Evolutionary conservation across 2,113 vertebrate genomes (phyloP).

Genomic region (Nannobrachium achirus): DNA sequence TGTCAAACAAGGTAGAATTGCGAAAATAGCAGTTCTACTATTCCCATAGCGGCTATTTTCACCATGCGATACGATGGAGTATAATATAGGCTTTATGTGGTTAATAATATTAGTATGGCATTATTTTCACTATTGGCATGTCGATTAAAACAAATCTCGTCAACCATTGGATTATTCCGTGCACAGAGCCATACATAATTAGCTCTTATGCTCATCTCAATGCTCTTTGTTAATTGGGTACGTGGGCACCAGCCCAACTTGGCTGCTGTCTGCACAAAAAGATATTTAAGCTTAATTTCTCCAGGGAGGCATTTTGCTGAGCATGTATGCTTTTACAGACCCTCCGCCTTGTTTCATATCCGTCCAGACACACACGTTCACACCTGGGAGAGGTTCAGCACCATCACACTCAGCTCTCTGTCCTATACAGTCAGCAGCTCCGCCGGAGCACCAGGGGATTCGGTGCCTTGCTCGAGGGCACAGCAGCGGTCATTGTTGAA

Average conservation of each 20-base stretch:
- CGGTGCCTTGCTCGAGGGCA: slow-evolving; percentile 32
- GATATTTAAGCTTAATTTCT: slow-evolving; percentile 51
- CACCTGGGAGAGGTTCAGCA: slow-evolving; percentile 34
- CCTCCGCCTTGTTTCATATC: slow-evolving; percentile 28
- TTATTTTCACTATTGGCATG: too few relatives aligned
- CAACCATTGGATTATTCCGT: too few relatives aligned
- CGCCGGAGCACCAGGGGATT: slow-evolving; percentile 6
- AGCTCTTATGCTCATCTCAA: background rate
- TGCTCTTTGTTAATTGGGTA: background rate
- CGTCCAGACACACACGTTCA: slow-evolving; percentile 13
- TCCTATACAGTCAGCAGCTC: slow-evolving; percentile 12
- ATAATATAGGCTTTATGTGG: too few relatives aligned
- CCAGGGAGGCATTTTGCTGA: slow-evolving; percentile 43
- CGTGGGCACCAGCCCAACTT: slow-evolving; percentile 18
- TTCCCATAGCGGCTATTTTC: too few relatives aligned
- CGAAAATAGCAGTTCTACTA: too few relatives aligned
- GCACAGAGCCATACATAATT: too few relatives aligned
- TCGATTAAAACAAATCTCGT: too few relatives aligned
- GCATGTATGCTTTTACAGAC: slow-evolving; percentile 17
- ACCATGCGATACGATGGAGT: too few relatives aligned
- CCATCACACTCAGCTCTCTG: background rate
- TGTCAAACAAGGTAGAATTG: too few relatives aligned
- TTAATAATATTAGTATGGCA: too few relatives aligned
- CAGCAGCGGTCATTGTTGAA: background rate
- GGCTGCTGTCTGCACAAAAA: slow-evolving; percentile 30